phyloP scores from a whole-genome alignment of 2,797 vertebrate species.

The Zenarchopterus dispar region DNA sequence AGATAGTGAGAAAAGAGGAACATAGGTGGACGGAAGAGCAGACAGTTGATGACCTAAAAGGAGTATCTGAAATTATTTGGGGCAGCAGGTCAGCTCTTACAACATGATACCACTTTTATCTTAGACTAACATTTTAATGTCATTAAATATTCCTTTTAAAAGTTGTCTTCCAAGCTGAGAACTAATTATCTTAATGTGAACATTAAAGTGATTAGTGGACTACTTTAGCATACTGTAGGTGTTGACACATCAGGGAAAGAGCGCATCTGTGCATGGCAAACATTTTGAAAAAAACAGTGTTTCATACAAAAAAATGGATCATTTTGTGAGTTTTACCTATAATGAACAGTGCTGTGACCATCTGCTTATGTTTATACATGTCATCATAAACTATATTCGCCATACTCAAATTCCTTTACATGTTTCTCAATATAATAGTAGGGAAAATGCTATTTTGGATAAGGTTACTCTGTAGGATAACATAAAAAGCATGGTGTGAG shows the following conservation, averaged over 20 bases:
- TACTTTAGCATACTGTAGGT: slow-evolving; percentile 27
- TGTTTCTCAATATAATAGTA: slow-evolving; percentile 8
- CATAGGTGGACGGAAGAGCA: not conserved
- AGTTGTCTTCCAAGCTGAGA: slow-evolving; percentile 46
- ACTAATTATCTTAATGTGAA: slow-evolving; percentile 47
- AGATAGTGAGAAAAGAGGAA: slow-evolving; percentile 22
- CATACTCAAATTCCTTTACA: not conserved
- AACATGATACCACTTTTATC: slow-evolving; percentile 31
- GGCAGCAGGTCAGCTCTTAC: slow-evolving; percentile 20
- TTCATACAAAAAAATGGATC: slow-evolving; percentile 14
- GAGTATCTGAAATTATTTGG: slow-evolving; percentile 4
- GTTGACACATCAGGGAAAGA: slow-evolving; percentile 33
- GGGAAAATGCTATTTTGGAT: slow-evolving; percentile 19
- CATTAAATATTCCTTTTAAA: slow-evolving; percentile 38
- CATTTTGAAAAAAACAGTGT: slow-evolving; percentile 17
- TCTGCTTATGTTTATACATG: slow-evolving; percentile 17
- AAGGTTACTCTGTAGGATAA: slow-evolving; percentile 21
- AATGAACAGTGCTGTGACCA: not conserved
- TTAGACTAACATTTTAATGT: slow-evolving; percentile 15
- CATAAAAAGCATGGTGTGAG: slow-evolving; percentile 17
- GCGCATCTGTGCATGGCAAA: slow-evolving; percentile 17
- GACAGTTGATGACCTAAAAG: not conserved
- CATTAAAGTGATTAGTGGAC: slow-evolving; percentile 44
- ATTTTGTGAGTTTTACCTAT: not conserved
- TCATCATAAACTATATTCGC: not conserved